phyloP scores from a whole-genome alignment of 1,140 invertebrate species.

The Helicorthomorpha holstii region DNA sequence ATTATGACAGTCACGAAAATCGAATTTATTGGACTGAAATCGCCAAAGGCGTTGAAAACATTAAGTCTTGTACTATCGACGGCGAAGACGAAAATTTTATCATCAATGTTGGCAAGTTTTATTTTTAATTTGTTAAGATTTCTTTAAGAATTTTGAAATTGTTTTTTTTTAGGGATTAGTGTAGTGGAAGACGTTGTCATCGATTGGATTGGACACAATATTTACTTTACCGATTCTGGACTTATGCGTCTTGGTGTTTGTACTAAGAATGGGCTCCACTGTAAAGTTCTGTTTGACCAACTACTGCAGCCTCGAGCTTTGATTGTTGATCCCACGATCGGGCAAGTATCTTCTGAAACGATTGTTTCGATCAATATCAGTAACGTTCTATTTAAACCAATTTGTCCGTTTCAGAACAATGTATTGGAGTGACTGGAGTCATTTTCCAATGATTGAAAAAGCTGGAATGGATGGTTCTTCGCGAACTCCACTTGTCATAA shows the following conservation, averaged over 20 bases:
- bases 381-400: too few relatives aligned
- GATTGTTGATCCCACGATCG: constrained; percentile 23
- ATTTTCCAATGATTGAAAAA: constrained; percentile 48
- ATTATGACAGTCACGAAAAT: constrained; percentile 34
- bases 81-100: constrained; percentile 34
- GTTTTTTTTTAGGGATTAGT: constrained; percentile 36
- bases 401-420: constrained; percentile 49
- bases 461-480: constrained; percentile 69
- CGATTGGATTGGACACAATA: constrained; percentile 61
- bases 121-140: background rate
- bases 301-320: constrained; percentile 20
- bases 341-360: constrained; percentile 11
- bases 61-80: constrained; percentile 37
- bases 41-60: constrained; percentile 40
- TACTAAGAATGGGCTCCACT: constrained; percentile 37
- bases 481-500: constrained; percentile 57
- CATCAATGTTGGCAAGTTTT: constrained; percentile 26
- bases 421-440: constrained; percentile 75
- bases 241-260: constrained; percentile 56
- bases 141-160: background rate
- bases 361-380: too few relatives aligned
- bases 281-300: constrained; percentile 33
- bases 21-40: constrained; percentile 59
- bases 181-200: constrained; percentile 55
- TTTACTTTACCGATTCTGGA: constrained; percentile 61